A percentile compares a stretch with the other conserved stretches of the same genome.
phyloP scores from a whole-genome alignment of 2,113 vertebrate genomes.

The Acrocephalus kingi region DNA sequence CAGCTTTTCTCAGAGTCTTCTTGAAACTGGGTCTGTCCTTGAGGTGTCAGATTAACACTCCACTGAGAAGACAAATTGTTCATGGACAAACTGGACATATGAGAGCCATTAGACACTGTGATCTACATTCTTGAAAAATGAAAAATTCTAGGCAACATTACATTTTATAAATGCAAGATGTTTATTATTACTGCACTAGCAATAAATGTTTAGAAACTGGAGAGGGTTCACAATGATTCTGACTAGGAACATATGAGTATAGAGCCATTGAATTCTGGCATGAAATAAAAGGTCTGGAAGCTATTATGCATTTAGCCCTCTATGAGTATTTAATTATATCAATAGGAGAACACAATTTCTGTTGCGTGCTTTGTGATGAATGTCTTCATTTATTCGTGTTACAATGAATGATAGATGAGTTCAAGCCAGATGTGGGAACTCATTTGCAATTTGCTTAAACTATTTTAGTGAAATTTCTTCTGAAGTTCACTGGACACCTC shows the following conservation, averaged over 20 bases:
- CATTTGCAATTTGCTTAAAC: conserved; percentile 69
- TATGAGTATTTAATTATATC: conserved; percentile 84
- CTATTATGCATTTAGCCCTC: conserved; percentile 78
- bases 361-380: conserved; percentile 79
- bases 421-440: conserved; percentile 73
- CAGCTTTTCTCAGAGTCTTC: conserved; percentile 62
- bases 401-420: conserved; percentile 74
- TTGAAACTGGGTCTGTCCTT: conserved; percentile 76
- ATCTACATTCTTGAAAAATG: conserved; percentile 81
- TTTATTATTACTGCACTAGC: conserved; percentile 82
- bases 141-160: conserved; percentile 83
- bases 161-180: conserved; percentile 85
- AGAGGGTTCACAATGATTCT: conserved; percentile 79
- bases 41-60: conserved; percentile 84
- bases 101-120: conserved; percentile 79
- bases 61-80: conserved; percentile 80
- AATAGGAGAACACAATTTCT: conserved; percentile 81
- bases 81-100: conserved; percentile 75
- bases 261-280: conserved; percentile 80
- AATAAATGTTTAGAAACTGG: conserved; percentile 86
- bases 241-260: conserved; percentile 82
- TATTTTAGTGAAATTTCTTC: conserved; percentile 65
- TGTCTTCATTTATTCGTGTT: conserved; percentile 81
- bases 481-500: conserved; percentile 53
- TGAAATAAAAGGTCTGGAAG: conserved; percentile 81